Evolutionary conservation across 2,888 invertebrate species (phyloP).

Genomic region (Eulithis prunata): DNA sequence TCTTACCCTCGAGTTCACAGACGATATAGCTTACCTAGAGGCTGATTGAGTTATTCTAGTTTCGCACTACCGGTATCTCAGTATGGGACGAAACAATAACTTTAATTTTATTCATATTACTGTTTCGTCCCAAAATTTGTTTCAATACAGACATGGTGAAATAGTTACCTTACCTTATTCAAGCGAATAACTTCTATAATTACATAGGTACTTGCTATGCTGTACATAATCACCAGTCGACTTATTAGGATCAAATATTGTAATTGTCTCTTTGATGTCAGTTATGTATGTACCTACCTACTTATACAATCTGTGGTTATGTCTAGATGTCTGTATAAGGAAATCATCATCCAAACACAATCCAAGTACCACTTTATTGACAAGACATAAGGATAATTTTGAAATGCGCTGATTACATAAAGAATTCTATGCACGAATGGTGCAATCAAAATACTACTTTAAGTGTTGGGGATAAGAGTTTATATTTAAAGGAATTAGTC

Average conservation of each 20-base stretch:
- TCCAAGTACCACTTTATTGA: slow-evolving; percentile 10
- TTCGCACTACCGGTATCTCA: too few species aligned
- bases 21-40: too few species aligned
- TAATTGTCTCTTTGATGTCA: slow-evolving; percentile 25
- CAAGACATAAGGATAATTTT: background rate
- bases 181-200: too few species aligned
- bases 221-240: slow-evolving; percentile 6
- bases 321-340: background rate
- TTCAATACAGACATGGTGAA: too few species aligned
- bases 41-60: too few species aligned
- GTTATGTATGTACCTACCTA: background rate
- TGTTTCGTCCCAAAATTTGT: too few species aligned
- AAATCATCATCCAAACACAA: background rate
- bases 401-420: background rate
- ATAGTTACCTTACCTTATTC: too few species aligned
- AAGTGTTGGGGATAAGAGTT: slow-evolving; percentile 4
- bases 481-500: background rate
- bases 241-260: slow-evolving; percentile 17
- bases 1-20: too few species aligned
- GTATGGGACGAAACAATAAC: too few species aligned
- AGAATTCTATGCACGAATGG: background rate
- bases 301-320: too few species aligned
- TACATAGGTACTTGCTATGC: background rate
- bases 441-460: slow-evolving; percentile 14
- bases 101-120: too few species aligned